Evolutionary conservation across 2,113 vertebrate species (phyloP).

Genomic region (Poeciliopsis prolifica): DNA sequence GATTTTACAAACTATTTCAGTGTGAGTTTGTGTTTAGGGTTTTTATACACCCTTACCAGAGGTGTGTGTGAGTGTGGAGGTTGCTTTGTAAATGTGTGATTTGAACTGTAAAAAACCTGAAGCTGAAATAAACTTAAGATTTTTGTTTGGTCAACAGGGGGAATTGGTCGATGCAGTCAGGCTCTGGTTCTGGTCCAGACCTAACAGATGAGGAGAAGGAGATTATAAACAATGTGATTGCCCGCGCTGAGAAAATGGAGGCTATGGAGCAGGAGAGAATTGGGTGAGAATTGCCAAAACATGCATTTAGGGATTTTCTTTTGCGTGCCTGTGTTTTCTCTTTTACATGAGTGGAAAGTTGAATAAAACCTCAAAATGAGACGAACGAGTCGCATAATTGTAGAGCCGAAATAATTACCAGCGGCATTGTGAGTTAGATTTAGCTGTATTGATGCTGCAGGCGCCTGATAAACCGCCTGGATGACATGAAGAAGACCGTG

Average conservation of each 20-base stretch:
- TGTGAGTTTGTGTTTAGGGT: no score
- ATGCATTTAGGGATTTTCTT: neutral
- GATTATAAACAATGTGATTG: slow-evolving; percentile 94
- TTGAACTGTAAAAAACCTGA: slow-evolving; percentile 1
- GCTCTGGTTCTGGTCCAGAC: slow-evolving; percentile 80
- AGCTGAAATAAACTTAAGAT: slow-evolving; percentile 21
- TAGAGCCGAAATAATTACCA: slow-evolving; percentile 15
- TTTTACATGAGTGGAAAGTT: neutral
- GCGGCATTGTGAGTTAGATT: slow-evolving; percentile 29
- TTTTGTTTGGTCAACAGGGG: slow-evolving; percentile 62
- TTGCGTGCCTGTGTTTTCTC: neutral
- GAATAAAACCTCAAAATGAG: neutral
- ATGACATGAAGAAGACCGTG: slow-evolving; percentile 92
- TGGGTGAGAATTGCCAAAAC: slow-evolving; percentile 79
- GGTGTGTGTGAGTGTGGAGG: no score
- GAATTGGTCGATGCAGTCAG: slow-evolving; percentile 71
- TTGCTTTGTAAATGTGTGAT: slow-evolving; percentile 11
- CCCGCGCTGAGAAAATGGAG: slow-evolving; percentile 95
- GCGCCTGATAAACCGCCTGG: slow-evolving; percentile 91
- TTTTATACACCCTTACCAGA: no score
- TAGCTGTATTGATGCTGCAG: slow-evolving; percentile 67
- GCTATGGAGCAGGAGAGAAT: slow-evolving; percentile 97
- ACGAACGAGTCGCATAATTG: neutral
- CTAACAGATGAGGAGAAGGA: slow-evolving; percentile 97
- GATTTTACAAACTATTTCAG: no score